Evolutionary conservation across 2,888 invertebrate species (phyloP), one percentile per base, ranked within the genome.

Genomic region (Polydrusus pterygomalis): DNA sequence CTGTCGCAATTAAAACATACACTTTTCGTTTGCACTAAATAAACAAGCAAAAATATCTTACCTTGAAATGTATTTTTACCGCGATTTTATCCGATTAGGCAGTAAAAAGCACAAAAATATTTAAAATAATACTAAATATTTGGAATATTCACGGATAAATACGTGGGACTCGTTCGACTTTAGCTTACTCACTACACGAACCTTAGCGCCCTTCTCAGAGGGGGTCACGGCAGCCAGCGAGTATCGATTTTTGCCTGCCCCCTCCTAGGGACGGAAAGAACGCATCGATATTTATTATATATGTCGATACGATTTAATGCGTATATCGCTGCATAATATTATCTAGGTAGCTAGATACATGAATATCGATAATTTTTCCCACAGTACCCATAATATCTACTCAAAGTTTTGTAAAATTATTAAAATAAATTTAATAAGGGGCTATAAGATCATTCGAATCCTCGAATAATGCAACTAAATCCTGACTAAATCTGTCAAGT

Each of bases 241-340:
- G 79, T 84, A 84, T 84, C 83, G 84, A 84, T 84, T 84, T 83
- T 80, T 78, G 79, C 81, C 81, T 82, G 84, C 84, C 85, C 84
- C 84, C 82, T 82, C 82, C 81, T 81, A 43, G 43, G n/a, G n/a
- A 43, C n/a, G 43, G n/a, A 1, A 1, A 43, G 43, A 2, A 43
- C 6, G 13, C n/a, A 43, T 11, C 43, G 43, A 43, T n/a, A n/a
- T 43, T 7, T n/a, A 43, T 1, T 1, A 1, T 1, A 1, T 13
- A 43, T 43, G 10, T 43, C 43, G 43, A 43, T n/a, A 43, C n/a
- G 1, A 13, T 43, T 43, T n/a, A 5, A 13, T n/a, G 1, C 6
- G 6, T 6, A 0, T 43, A 43, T 43, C 43, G 43, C 6, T 43
- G n/a, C n/a, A 40, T 40, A 40, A 11, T 40, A 40, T 40, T n/a